These are phyloP conservation scores for Lineus longissimus DNA, from an alignment of 1,140 invertebrate species.

Conservation along the genomic window DNA sequence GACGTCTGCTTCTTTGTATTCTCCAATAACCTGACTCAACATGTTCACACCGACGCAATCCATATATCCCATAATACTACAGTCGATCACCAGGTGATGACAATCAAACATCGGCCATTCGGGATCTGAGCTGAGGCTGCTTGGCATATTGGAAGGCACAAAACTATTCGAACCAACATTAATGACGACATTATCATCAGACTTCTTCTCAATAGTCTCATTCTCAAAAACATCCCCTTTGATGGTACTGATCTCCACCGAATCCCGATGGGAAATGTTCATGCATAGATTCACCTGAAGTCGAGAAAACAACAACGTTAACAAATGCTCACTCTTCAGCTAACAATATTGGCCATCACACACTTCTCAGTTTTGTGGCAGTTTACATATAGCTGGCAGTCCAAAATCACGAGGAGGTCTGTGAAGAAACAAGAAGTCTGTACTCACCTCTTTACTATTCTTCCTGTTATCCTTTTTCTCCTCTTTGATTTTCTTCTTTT, in stretches of 20 bases:
- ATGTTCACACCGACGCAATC: slow-evolving; percentile 38
- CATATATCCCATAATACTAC: slow-evolving; percentile 37
- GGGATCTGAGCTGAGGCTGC: not conserved
- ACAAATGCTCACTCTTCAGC: slow-evolving; percentile 19
- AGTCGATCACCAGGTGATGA: slow-evolving; percentile 39
- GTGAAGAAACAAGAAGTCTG: too few relatives aligned
- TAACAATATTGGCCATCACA: too few relatives aligned
- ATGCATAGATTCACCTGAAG: not conserved
- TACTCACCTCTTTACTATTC: slow-evolving; percentile 25
- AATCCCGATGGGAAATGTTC: not conserved
- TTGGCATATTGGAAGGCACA: too few relatives aligned
- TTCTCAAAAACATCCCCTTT: not conserved
- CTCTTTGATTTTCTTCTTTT: not conserved
- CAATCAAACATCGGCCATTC: slow-evolving; percentile 1
- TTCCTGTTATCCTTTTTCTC: slow-evolving; percentile 3
- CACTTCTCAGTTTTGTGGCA: too few relatives aligned
- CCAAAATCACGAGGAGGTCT: too few relatives aligned
- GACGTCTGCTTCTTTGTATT: slow-evolving; percentile 31
- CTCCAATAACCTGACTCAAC: slow-evolving; percentile 29
- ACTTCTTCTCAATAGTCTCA: not conserved
- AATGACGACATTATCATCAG: not conserved
- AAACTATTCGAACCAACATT: not conserved
- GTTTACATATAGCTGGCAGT: too few relatives aligned
- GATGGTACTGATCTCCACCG: not conserved
- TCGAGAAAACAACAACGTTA: slow-evolving; percentile 20